These are phyloP conservation scores for Furnarius figulus DNA, from an alignment of 2,113 vertebrate species.

Conservation along the genomic window DNA sequence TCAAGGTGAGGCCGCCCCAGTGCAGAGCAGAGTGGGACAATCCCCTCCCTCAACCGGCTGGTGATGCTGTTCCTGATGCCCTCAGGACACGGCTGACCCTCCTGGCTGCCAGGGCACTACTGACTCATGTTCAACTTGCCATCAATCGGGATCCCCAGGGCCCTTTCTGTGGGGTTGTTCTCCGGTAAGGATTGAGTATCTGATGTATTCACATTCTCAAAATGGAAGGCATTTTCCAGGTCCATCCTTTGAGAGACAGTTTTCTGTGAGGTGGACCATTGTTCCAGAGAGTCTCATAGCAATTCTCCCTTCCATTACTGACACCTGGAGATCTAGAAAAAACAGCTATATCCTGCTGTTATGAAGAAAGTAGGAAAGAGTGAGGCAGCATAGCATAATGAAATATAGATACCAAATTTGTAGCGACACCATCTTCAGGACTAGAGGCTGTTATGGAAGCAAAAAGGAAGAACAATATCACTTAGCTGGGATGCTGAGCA, in stretches of 20 bases:
- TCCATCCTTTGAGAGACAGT: background rate
- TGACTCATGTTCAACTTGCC: background rate
- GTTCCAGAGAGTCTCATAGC: background rate
- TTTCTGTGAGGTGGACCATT: background rate
- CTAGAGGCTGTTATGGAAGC: background rate
- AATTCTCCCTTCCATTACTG: background rate
- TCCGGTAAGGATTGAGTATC: background rate
- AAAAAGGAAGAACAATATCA: background rate
- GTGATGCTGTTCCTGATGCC: fast-evolving
- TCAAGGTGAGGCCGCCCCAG: background rate
- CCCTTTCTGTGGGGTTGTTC: background rate
- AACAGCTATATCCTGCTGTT: background rate
- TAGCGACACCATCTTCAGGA: background rate
- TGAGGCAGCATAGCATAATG: background rate
- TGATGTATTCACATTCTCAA: background rate
- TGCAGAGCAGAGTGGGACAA: background rate
- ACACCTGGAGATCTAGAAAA: background rate
- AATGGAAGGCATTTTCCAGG: background rate
- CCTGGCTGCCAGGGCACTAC: background rate
- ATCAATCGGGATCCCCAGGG: too few relatives aligned
- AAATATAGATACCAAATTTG: background rate
- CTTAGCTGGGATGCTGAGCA: background rate
- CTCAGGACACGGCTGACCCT: background rate
- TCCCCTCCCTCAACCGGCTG: background rate
- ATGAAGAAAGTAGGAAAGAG: background rate